A percentile compares a stretch with the other conserved stretches of the same genome.
Evolutionary conservation across 2,888 invertebrate genomes (phyloP).

Genomic region (Drosophila vallismaia): DNA sequence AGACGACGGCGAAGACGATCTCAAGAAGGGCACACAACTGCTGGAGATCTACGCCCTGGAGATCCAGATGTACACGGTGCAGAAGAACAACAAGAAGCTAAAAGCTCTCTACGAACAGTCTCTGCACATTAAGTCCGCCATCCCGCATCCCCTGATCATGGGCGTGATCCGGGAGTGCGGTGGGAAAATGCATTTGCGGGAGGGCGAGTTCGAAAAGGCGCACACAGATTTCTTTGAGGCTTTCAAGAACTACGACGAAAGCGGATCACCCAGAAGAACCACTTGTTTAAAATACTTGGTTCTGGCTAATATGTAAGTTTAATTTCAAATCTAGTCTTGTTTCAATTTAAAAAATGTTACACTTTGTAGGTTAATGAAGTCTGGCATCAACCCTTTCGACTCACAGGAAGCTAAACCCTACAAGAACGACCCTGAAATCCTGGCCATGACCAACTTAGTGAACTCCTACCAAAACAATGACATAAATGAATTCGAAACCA

Average conservation of each 20-base stretch:
- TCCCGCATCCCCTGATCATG: conserved; percentile 99
- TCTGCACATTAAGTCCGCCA: conserved; percentile 98
- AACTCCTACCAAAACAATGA: conserved; percentile 99
- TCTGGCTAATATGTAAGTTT: conserved; percentile 97
- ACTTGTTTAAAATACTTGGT: conserved; percentile 99
- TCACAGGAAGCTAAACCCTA: conserved; percentile 99
- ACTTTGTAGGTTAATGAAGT: conserved; percentile 95
- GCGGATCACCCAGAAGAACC: conserved; percentile 97
- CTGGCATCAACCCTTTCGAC: conserved; percentile 99
- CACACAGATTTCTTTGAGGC: conserved; percentile 99
- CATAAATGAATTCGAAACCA: conserved; percentile 98
- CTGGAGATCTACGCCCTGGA: conserved; percentile 99
- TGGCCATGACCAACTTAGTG: conserved; percentile 99
- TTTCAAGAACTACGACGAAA: conserved; percentile 99
- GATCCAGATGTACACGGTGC: conserved; percentile 99
- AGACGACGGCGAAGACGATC: conserved; percentile 98
- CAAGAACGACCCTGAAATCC: conserved; percentile 99
- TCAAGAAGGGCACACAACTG: conserved; percentile 98
- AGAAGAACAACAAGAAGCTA: conserved; percentile 99
- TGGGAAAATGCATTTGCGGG: conserved; percentile 99
- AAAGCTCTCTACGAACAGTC: conserved; percentile 99
- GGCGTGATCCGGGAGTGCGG: conserved; percentile 99
- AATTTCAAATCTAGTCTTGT: accelerated
- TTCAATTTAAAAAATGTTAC: not conserved
- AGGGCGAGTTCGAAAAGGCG: conserved; percentile 99